These are phyloP conservation scores for Anguilla obscura DNA, from an alignment of 2,797 vertebrate species.

Conservation along the genomic window DNA sequence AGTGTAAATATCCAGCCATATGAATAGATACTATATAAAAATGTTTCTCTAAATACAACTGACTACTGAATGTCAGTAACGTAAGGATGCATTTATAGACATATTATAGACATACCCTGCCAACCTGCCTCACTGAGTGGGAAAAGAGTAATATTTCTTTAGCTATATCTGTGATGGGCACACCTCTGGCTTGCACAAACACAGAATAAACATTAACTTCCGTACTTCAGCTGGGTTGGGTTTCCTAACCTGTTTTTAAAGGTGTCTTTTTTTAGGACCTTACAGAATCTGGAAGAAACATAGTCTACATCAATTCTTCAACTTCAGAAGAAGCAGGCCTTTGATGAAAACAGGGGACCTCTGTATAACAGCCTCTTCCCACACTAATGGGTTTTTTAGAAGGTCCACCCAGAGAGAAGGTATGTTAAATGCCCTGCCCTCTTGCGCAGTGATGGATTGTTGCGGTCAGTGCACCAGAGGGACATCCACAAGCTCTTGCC, in stretches of 20 bases:
- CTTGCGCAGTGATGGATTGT: slow-evolving; percentile 5
- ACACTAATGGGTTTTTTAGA: slow-evolving; percentile 13
- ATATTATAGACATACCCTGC: neutral
- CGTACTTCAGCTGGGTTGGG: neutral
- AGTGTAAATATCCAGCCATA: neutral
- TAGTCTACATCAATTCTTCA: slow-evolving; percentile 7
- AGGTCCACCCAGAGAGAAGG: neutral
- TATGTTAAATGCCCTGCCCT: neutral
- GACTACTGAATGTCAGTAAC: neutral
- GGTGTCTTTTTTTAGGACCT: slow-evolving; percentile 28
- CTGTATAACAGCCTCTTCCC: slow-evolving; percentile 3
- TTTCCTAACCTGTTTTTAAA: slow-evolving; percentile 19
- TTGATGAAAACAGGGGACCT: neutral
- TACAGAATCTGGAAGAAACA: slow-evolving; percentile 22
- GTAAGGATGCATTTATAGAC: neutral
- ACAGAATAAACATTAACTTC: slow-evolving; percentile 32
- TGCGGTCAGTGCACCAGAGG: slow-evolving; percentile 6
- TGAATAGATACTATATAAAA: neutral
- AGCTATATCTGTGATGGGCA: slow-evolving; percentile 10
- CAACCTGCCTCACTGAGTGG: neutral
- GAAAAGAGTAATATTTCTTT: slow-evolving; percentile 9
- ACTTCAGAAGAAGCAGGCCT: slow-evolving; percentile 12
- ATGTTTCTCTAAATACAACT: neutral
- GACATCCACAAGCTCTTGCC: neutral
- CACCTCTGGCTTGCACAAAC: slow-evolving; percentile 9